Evolutionary conservation across 2,113 vertebrate genomes (phyloP).

Genomic region (Brachypteracias leptosomus): DNA sequence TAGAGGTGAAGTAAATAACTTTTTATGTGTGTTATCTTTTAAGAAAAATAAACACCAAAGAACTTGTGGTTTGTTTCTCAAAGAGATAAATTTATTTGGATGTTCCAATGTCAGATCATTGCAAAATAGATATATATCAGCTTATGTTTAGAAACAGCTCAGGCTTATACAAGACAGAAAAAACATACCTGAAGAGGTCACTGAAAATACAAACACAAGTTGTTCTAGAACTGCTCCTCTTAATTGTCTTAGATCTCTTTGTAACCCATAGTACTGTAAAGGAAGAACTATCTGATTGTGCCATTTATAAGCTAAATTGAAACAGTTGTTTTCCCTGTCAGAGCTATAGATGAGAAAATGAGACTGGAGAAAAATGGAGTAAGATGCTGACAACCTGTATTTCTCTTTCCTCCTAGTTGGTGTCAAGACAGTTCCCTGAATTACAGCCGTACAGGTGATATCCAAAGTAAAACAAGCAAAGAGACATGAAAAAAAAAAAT

Average conservation of each 20-base stretch:
- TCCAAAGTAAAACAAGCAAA: not conserved
- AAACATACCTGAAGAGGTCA: not conserved
- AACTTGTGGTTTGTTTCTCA: not conserved
- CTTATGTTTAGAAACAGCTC: not conserved
- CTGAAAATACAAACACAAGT: not conserved
- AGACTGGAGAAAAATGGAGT: not conserved
- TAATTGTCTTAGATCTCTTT: not conserved
- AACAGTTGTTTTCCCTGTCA: not conserved
- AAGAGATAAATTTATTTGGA: not conserved
- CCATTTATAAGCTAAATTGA: not conserved
- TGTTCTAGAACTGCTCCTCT: not conserved
- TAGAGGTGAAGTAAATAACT: not conserved
- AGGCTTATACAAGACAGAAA: not conserved
- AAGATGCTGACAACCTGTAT: not conserved
- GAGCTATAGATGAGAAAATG: not conserved
- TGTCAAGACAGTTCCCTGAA: not conserved
- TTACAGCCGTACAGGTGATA: constrained; percentile 10
- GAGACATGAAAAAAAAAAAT: not conserved
- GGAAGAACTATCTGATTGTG: not conserved
- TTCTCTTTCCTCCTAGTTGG: not conserved
- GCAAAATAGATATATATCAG: not conserved
- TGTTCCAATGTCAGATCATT: not conserved
- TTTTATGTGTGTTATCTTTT: not conserved
- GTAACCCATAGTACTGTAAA: not conserved
- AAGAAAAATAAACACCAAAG: not conserved